These are phyloP conservation scores for Watsonalla binaria DNA, from an alignment of 2,888 invertebrate genomes.

Conservation along the genomic window DNA sequence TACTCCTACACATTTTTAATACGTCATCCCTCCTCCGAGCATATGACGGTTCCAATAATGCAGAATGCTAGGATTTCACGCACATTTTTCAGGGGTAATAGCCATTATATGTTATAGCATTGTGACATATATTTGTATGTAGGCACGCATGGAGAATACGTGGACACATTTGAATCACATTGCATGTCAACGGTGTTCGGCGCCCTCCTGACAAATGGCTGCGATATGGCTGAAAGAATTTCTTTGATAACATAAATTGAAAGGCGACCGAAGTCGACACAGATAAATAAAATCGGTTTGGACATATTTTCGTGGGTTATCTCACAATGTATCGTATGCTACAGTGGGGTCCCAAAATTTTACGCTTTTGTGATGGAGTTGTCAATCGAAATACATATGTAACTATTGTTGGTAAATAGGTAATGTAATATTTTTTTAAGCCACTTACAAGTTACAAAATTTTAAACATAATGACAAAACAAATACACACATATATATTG, in stretches of 20 bases:
- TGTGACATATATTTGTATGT: conserved; percentile 17
- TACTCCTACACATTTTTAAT: too few species aligned
- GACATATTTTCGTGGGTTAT: conserved; percentile 1
- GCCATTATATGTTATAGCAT: not conserved
- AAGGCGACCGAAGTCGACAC: conserved; percentile 22
- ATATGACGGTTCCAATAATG: too few species aligned
- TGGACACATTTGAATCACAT: conserved; percentile 30
- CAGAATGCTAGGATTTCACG: too few species aligned
- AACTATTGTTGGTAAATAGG: not conserved
- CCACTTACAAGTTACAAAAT: too few species aligned
- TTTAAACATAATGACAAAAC: too few species aligned
- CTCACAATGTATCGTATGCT: conserved; percentile 1
- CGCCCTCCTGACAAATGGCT: conserved; percentile 24
- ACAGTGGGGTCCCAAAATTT: too few species aligned
- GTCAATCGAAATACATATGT: not conserved
- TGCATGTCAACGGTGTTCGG: conserved; percentile 23
- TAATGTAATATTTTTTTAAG: too few species aligned
- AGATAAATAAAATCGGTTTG: conserved; percentile 3
- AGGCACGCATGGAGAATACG: conserved; percentile 22
- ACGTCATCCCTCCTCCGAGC: too few species aligned
- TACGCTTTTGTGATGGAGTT: not conserved
- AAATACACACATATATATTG: too few species aligned
- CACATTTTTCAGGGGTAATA: too few species aligned
- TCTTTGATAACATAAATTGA: conserved; percentile 36
- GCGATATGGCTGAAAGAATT: conserved; percentile 30